Percentiles rank a stretch among this genome's conserved stretches.
phyloP scores from a whole-genome alignment of 1,140 invertebrate species.

The Aradophagus sp. region DNA sequence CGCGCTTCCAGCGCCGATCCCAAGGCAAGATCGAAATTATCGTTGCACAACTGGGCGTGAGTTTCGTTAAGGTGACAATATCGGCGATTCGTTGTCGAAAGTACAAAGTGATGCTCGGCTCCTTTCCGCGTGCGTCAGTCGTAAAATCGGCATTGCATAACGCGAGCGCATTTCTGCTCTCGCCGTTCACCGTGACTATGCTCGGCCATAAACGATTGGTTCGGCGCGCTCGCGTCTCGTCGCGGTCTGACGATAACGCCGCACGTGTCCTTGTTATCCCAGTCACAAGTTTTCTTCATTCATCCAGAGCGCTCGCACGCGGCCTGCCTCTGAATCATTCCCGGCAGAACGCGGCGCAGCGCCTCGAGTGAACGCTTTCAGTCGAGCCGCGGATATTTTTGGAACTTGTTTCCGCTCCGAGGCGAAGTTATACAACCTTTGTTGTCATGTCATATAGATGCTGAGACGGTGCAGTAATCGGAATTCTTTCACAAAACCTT shows the following conservation, averaged over 20 bases:
- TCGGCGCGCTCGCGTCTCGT: constrained; percentile 15
- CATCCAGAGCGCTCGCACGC: constrained; percentile 13
- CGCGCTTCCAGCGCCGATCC: too few relatives aligned
- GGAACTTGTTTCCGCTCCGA: constrained; percentile 22
- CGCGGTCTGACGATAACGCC: constrained; percentile 21
- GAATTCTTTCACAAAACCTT: constrained; percentile 5
- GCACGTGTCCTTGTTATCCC: constrained; percentile 34
- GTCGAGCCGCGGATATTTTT: constrained; percentile 21
- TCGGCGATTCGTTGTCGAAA: too few relatives aligned
- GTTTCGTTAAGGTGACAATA: too few relatives aligned
- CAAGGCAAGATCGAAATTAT: too few relatives aligned
- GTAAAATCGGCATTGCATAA: too few relatives aligned
- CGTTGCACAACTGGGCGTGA: too few relatives aligned
- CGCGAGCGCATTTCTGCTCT: too few relatives aligned
- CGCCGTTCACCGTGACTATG: too few relatives aligned
- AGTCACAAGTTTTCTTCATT: constrained; percentile 28
- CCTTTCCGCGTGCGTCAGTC: too few relatives aligned
- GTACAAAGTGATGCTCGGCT: too few relatives aligned
- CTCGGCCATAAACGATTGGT: constrained; percentile 20
- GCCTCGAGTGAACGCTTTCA: constrained; percentile 8
- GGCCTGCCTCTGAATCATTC: constrained; percentile 20
- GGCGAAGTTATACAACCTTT: constrained; percentile 26
- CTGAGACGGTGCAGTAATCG: constrained; percentile 8
- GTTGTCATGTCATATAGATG: constrained; percentile 25
- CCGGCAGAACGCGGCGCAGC: not conserved